Evolutionary conservation across 2,888 invertebrate species (phyloP).

Genomic region (Trichogramma dendrolimi): DNA sequence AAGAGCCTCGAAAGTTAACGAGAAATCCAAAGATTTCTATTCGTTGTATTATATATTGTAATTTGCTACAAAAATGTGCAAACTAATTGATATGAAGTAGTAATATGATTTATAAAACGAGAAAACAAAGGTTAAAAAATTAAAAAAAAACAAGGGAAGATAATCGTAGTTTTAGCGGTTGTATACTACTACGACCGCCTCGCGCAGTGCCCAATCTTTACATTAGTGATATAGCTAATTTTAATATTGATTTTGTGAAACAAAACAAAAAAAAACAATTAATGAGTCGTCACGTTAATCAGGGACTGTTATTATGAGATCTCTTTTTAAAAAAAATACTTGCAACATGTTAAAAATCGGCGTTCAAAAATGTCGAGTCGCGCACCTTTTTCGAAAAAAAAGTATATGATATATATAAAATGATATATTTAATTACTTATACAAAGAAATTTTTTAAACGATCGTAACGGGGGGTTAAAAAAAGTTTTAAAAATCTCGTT

Average conservation of each 20-base stretch:
- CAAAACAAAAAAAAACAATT: constrained; percentile 4
- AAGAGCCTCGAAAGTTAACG: constrained; percentile 30
- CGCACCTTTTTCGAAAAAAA: constrained; percentile 17
- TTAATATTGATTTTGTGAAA: too few species aligned
- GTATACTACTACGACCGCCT: too few species aligned
- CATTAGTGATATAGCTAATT: too few species aligned
- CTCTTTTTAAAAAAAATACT: not conserved
- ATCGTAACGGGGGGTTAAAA: constrained; percentile 10
- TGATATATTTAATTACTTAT: not conserved
- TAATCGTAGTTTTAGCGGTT: too few species aligned
- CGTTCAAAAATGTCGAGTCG: constrained; percentile 26
- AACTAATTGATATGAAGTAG: constrained; percentile 20
- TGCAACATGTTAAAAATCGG: constrained; percentile 28
- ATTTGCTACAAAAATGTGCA: too few species aligned
- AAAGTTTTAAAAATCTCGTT: constrained; percentile 15
- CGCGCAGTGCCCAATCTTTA: too few species aligned
- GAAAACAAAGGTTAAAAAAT: not conserved
- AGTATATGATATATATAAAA: not conserved
- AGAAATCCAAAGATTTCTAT: constrained; percentile 23
- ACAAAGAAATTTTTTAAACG: constrained; percentile 3
- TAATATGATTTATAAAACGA: too few species aligned
- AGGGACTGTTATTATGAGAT: constrained; percentile 24
- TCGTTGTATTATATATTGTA: constrained; percentile 21
- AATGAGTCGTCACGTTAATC: constrained; percentile 16
- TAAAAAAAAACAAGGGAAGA: constrained; percentile 1